phyloP scores from a whole-genome alignment of 1,140 invertebrate genomes.

The Drosophila bocqueti region DNA sequence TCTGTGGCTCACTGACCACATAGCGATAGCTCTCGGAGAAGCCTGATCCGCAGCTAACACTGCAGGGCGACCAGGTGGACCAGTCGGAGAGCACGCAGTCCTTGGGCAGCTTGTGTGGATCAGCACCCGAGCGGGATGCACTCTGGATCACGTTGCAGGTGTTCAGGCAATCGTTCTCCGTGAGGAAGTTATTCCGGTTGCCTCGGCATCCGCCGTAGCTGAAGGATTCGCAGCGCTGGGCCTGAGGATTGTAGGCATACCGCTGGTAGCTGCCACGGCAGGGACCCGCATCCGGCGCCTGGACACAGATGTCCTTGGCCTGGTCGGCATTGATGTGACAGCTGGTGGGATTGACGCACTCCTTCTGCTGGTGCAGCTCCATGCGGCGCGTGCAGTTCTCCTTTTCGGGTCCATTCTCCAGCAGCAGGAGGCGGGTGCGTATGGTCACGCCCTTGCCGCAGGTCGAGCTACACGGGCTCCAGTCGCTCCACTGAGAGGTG shows the following conservation, averaged over 20 bases:
- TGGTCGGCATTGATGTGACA: slow-evolving; percentile 90
- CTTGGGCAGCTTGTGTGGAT: slow-evolving; percentile 83
- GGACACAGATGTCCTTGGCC: slow-evolving; percentile 93
- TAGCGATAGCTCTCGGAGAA: slow-evolving; percentile 69
- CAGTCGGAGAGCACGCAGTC: slow-evolving; percentile 90
- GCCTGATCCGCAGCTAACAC: slow-evolving; percentile 87
- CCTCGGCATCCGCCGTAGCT: slow-evolving; percentile 95
- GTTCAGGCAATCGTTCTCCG: slow-evolving; percentile 90
- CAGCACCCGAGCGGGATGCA: background rate
- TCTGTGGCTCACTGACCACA: slow-evolving; percentile 87
- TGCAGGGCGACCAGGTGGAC: slow-evolving; percentile 91
- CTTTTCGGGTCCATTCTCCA: slow-evolving; percentile 86
- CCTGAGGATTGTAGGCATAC: slow-evolving; percentile 92
- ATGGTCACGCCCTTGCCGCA: slow-evolving; percentile 90
- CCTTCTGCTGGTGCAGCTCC: slow-evolving; percentile 88
- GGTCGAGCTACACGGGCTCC: slow-evolving; percentile 89
- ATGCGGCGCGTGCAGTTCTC: slow-evolving; percentile 87
- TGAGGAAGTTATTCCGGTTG: slow-evolving; percentile 95
- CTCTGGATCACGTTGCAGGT: slow-evolving; percentile 86
- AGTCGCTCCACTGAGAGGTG: slow-evolving; percentile 90
- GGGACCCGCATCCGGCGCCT: slow-evolving; percentile 90
- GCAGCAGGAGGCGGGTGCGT: slow-evolving; percentile 89
- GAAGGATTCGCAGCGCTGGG: slow-evolving; percentile 92
- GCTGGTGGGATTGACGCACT: slow-evolving; percentile 88
- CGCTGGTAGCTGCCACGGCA: slow-evolving; percentile 93